Evolutionary conservation across 2,113 vertebrate genomes (phyloP).

Genomic region (Pagrus major): DNA sequence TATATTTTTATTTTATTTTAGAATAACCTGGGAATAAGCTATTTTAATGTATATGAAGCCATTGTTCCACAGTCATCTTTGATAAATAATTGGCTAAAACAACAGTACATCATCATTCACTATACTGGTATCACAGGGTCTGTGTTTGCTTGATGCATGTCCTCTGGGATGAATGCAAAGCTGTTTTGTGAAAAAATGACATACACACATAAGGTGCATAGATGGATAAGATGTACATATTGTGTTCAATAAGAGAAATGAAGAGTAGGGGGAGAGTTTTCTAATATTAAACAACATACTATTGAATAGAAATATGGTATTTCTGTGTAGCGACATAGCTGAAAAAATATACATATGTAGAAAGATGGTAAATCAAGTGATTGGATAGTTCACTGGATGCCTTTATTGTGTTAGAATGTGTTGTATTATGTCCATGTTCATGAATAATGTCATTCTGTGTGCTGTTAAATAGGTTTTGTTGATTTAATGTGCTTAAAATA

Average conservation of each 20-base stretch:
- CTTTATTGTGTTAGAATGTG: background rate
- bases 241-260: slow-evolving; percentile 1
- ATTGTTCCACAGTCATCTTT: background rate
- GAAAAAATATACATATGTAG: no score
- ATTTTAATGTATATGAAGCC: slow-evolving; percentile 1
- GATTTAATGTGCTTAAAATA: background rate
- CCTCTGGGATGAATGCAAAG: background rate
- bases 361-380: background rate
- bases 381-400: background rate
- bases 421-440: no score
- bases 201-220: no score
- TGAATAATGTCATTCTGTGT: background rate
- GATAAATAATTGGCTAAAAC: background rate
- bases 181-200: no score
- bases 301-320: no score
- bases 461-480: background rate
- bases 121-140: background rate
- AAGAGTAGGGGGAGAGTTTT: background rate
- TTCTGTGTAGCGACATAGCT: no score
- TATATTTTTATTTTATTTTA: slow-evolving; percentile 7
- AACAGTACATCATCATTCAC: background rate
- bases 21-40: background rate
- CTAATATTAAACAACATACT: background rate
- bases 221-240: background rate
- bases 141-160: background rate